A percentile compares a stretch with the other conserved stretches of the same genome.
phyloP scores from a whole-genome alignment of 2,113 vertebrate genomes.

The Himantopus leucocephalus region DNA sequence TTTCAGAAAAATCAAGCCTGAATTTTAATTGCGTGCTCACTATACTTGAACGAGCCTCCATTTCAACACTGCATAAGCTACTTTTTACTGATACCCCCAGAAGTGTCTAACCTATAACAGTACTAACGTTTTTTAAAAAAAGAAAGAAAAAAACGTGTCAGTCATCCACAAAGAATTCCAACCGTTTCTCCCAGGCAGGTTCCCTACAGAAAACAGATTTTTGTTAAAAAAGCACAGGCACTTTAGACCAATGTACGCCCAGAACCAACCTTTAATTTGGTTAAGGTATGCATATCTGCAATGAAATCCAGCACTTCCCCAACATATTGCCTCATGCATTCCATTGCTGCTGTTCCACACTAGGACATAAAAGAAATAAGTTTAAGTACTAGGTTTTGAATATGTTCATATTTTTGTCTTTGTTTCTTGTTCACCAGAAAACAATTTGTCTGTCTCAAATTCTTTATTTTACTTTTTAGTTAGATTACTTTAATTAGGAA shows the following conservation, averaged over 20 bases:
- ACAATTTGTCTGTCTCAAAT: not conserved
- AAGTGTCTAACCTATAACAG: not conserved
- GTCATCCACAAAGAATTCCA: not conserved
- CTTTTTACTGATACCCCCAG: not conserved
- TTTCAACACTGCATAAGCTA: not conserved
- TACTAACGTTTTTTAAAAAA: not conserved
- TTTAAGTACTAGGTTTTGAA: not conserved
- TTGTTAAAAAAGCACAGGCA: not conserved
- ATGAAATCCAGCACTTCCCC: constrained; percentile 95
- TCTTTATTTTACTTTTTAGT: not conserved
- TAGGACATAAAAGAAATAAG: constrained; percentile 68
- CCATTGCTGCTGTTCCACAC: constrained; percentile 97
- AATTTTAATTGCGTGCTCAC: not conserved
- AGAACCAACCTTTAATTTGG: constrained; percentile 90
- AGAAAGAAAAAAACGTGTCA: not conserved
- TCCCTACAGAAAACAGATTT: not conserved
- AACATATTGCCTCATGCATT: constrained; percentile 93
- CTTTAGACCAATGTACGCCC: not conserved
- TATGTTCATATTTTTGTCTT: not conserved
- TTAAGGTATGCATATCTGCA: constrained; percentile 97
- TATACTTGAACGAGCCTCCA: not conserved
- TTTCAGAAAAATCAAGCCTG: not conserved
- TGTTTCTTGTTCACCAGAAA: not conserved
- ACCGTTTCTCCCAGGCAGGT: not conserved
- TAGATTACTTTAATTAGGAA: not conserved